These are phyloP conservation scores for Hypsopygia costalis DNA, from an alignment of 2,888 invertebrate species.

Conservation along the genomic window DNA sequence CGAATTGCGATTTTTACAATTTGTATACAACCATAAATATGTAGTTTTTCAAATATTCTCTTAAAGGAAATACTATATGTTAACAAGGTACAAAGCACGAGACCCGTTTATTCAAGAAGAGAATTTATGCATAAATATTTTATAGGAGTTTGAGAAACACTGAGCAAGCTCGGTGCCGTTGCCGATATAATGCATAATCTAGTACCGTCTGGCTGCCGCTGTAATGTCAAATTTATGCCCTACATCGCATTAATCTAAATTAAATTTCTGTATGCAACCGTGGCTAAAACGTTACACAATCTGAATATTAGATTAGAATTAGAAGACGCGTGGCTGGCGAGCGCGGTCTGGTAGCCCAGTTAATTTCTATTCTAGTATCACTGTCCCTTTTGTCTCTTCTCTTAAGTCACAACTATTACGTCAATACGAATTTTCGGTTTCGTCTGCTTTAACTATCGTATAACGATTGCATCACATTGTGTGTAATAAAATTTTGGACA, in stretches of 20 bases:
- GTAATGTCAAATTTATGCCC: slow-evolving; percentile 40
- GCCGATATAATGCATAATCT: slow-evolving; percentile 49
- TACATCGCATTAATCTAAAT: slow-evolving; percentile 24
- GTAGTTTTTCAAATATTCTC: no score
- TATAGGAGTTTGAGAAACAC: slow-evolving; percentile 10
- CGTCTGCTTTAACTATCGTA: no score
- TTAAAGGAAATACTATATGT: no score
- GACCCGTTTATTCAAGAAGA: not conserved
- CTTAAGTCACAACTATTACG: not conserved
- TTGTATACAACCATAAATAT: no score
- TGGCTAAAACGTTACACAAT: slow-evolving; percentile 5
- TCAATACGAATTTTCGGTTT: not conserved
- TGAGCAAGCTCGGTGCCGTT: slow-evolving; percentile 20
- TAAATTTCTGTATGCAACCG: slow-evolving; percentile 3
- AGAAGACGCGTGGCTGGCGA: not conserved
- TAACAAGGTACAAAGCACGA: no score
- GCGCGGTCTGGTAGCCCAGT: slow-evolving; percentile 3
- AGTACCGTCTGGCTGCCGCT: slow-evolving; percentile 33
- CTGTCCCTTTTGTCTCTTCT: slow-evolving; percentile 4
- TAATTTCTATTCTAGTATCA: slow-evolving; percentile 8
- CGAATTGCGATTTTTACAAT: no score
- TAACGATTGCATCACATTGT: no score
- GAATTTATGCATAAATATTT: not conserved
- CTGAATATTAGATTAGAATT: slow-evolving; percentile 7
- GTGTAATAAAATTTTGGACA: no score